Percentiles rank a stretch among this genome's conserved stretches.
phyloP scores from a whole-genome alignment of 1,140 invertebrate species.

The Himalopsyche phryganea region DNA sequence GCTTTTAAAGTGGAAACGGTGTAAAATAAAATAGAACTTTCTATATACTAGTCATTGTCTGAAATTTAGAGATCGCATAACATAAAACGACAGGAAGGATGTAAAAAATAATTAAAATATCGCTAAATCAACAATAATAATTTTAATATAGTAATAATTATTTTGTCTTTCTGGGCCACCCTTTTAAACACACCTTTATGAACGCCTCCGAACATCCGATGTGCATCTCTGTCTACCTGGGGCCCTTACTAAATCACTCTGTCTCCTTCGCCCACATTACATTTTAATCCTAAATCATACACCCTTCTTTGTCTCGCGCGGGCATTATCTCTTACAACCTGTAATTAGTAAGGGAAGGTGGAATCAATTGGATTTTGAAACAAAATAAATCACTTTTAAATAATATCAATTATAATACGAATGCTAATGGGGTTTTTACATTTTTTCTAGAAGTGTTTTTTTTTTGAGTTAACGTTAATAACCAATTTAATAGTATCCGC shows the following conservation, averaged over 20 bases:
- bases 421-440: background rate
- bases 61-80: no score
- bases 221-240: constrained; percentile 11
- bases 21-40: no score
- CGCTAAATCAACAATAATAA: constrained; percentile 1
- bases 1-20: no score
- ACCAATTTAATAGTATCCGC: no score
- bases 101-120: constrained; percentile 5
- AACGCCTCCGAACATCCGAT: background rate
- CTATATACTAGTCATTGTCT: no score
- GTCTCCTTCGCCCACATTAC: constrained; percentile 6
- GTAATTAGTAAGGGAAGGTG: constrained; percentile 23
- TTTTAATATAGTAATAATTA: constrained; percentile 9
- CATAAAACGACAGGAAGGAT: no score
- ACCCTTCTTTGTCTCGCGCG: constrained; percentile 10
- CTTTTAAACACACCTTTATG: constrained; percentile 15
- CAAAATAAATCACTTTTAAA: no score
- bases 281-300: background rate
- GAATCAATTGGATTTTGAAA: background rate
- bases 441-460: no score
- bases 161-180: constrained; percentile 11
- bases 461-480: no score
- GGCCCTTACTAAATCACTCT: background rate
- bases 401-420: no score
- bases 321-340: constrained; percentile 14